Conservation (phyloP, 2,888 invertebrate genomes). For the Shargacucullia verbasci region DNA sequence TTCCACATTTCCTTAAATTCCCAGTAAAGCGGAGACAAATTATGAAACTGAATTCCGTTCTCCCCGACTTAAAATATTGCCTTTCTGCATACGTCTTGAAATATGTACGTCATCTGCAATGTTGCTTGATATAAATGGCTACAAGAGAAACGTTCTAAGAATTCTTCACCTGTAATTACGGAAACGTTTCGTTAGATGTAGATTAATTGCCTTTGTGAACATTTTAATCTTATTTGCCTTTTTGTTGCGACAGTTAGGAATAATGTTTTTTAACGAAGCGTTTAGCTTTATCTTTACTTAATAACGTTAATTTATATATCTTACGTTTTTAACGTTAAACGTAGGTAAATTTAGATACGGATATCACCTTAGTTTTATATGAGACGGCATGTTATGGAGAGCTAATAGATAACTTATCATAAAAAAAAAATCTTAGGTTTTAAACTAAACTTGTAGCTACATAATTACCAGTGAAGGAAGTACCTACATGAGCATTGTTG, state of each 20-base stretch:
- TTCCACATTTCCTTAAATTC: constrained; percentile 58
- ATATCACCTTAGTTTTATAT: too few species aligned
- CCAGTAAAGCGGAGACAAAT: constrained; percentile 62
- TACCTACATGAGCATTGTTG: too few species aligned
- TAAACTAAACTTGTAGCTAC: too few species aligned
- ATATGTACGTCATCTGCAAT: constrained; percentile 65
- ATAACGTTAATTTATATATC: background rate
- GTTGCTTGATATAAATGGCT: constrained; percentile 59
- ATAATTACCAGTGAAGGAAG: too few species aligned
- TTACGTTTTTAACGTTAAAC: too few species aligned
- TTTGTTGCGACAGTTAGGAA: constrained; percentile 9
- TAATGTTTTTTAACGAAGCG: constrained; percentile 34
- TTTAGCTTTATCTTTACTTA: background rate
- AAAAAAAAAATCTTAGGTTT: too few species aligned
- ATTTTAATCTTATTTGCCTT: constrained; percentile 39
- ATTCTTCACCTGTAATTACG: constrained; percentile 42
- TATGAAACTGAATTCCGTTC: constrained; percentile 64
- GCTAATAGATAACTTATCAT: too few species aligned
- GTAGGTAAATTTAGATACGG: too few species aligned
- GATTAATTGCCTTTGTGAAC: constrained; percentile 43
- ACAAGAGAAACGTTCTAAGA: constrained; percentile 37
- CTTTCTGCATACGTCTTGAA: constrained; percentile 64
- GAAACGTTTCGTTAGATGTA: constrained; percentile 29
- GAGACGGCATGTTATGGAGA: too few species aligned
- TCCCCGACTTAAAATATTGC: constrained; percentile 62